Evolutionary conservation across 2,888 invertebrate species (phyloP).

Genomic region (Hecatera dysodea): DNA sequence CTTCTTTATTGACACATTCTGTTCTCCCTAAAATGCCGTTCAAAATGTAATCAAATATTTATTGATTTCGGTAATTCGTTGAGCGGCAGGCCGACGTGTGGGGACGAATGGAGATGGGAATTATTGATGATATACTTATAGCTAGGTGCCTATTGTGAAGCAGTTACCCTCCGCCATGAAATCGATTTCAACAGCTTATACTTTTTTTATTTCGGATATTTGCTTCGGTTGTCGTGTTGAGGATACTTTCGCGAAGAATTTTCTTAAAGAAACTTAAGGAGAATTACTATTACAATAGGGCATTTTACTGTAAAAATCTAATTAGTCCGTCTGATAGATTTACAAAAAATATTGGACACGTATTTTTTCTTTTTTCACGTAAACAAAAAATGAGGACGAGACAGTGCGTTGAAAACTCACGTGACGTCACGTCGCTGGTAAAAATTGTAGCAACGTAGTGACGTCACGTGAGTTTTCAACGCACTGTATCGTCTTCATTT

Average conservation of each 20-base stretch:
- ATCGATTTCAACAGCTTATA: constrained; percentile 36
- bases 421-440: no score
- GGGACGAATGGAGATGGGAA: constrained; percentile 71
- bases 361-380: no score
- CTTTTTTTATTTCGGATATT: constrained; percentile 5
- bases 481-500: no score
- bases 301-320: no score
- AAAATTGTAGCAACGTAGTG: no score
- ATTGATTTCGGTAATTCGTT: constrained; percentile 79
- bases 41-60: constrained; percentile 77
- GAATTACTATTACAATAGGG: background rate
- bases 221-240: background rate
- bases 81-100: constrained; percentile 68
- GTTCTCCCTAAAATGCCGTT: constrained; percentile 67
- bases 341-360: no score
- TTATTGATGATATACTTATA: constrained; percentile 72
- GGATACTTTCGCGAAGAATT: background rate
- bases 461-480: no score
- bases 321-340: constrained; percentile 1
- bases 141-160: constrained; percentile 51
- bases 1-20: constrained; percentile 65
- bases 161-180: constrained; percentile 56
- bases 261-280: background rate
- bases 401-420: no score
- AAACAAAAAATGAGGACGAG: no score